phyloP scores from a whole-genome alignment of 2,797 vertebrate species.

The Platalea minor region DNA sequence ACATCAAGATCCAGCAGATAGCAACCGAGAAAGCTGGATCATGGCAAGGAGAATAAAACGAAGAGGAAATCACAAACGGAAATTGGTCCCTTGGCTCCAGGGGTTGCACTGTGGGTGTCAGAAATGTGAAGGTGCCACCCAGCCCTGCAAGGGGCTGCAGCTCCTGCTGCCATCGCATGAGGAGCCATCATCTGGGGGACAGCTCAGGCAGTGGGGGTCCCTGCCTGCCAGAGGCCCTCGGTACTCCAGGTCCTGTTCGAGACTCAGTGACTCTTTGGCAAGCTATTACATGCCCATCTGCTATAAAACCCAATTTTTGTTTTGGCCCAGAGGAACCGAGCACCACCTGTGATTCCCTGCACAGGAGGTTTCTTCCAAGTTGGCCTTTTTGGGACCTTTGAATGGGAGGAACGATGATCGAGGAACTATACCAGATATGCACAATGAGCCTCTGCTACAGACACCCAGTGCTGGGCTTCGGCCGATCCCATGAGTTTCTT shows the following conservation, averaged over 20 bases:
- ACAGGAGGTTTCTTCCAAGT: background rate
- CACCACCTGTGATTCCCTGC: background rate
- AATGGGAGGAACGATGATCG: rapidly evolving
- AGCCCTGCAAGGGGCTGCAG: background rate
- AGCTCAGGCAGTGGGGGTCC: rapidly evolving
- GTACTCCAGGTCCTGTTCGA: background rate
- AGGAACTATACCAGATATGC: background rate
- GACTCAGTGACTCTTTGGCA: background rate
- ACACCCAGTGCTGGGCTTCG: background rate
- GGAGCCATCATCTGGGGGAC: background rate
- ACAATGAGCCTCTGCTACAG: background rate
- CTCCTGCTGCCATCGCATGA: rapidly evolving
- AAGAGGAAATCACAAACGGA: background rate
- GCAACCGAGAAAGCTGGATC: background rate
- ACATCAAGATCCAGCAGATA: background rate
- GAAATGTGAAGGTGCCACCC: background rate
- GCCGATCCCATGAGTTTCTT: background rate
- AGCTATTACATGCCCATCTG: rapidly evolving
- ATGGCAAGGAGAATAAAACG: background rate
- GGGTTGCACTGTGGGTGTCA: background rate
- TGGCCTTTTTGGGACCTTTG: background rate
- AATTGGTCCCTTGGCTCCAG: background rate
- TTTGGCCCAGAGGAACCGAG: background rate
- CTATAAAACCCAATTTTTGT: background rate
- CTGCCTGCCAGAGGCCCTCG: background rate